Percentiles rank a stretch among this genome's conserved stretches.
These are phyloP conservation scores for Sapayoa aenigma DNA, from an alignment of 2,113 vertebrate species.

Conservation along the genomic window DNA sequence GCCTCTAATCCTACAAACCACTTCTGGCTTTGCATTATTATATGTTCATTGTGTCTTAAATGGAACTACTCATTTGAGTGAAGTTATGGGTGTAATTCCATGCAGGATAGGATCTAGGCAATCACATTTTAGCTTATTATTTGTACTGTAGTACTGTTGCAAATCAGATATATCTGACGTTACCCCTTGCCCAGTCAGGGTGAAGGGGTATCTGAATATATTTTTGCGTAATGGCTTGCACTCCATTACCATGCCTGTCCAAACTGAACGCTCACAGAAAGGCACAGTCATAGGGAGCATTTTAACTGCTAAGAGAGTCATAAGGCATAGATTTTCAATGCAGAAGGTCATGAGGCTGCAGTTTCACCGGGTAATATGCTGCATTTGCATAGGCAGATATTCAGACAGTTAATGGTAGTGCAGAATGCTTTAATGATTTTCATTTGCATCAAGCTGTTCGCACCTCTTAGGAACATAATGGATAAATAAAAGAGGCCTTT, in stretches of 20 bases:
- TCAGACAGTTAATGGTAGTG: slow-evolving; percentile 48
- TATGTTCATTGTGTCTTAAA: slow-evolving; percentile 13
- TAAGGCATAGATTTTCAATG: slow-evolving; percentile 32
- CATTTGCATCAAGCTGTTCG: slow-evolving; percentile 67
- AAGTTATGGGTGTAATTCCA: background rate
- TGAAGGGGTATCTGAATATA: background rate
- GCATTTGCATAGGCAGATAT: slow-evolving; percentile 45
- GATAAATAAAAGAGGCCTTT: slow-evolving; percentile 58
- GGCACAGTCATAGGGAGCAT: background rate
- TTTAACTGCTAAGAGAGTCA: slow-evolving; percentile 22
- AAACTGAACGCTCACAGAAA: background rate
- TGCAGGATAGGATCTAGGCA: background rate
- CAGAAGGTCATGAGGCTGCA: slow-evolving; percentile 36
- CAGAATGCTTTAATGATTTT: slow-evolving; percentile 62
- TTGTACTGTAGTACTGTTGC: background rate
- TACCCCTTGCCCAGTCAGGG: background rate
- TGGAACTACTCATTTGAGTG: background rate
- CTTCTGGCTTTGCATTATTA: background rate
- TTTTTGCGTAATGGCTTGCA: background rate
- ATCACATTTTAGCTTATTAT: background rate
- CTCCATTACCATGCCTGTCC: background rate
- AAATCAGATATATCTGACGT: background rate
- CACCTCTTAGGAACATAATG: slow-evolving; percentile 58
- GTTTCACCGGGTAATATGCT: slow-evolving; percentile 7
- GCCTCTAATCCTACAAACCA: background rate